These are phyloP conservation scores for Puntigrus tetrazona DNA, from an alignment of 2,113 vertebrate species.

Conservation along the genomic window DNA sequence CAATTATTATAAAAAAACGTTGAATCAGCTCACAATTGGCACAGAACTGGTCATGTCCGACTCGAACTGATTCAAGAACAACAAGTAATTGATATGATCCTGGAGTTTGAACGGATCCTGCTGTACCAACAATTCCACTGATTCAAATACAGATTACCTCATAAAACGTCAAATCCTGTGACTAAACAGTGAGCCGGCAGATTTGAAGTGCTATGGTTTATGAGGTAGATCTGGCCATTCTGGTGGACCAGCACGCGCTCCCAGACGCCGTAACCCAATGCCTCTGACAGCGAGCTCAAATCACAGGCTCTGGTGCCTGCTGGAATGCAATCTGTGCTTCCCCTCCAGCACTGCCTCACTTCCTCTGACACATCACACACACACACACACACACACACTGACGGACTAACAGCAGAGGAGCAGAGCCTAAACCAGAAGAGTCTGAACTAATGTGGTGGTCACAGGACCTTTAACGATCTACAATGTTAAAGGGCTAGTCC, in stretches of 20 bases:
- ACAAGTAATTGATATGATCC: background rate
- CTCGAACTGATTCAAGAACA: background rate
- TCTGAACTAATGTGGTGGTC: background rate
- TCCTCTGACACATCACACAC: constrained; percentile 61
- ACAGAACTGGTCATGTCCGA: background rate
- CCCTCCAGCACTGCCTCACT: constrained; percentile 63
- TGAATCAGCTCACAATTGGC: too few relatives aligned
- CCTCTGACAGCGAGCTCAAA: constrained; percentile 75
- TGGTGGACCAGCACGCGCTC: constrained; percentile 62
- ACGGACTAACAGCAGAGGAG: constrained; percentile 17
- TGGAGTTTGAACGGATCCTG: background rate
- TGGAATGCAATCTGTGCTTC: constrained; percentile 72
- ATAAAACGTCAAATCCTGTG: background rate
- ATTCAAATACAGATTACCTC: background rate
- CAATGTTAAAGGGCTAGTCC: too few relatives aligned
- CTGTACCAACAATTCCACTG: background rate
- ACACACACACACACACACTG: too few relatives aligned
- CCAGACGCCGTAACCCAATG: constrained; percentile 74
- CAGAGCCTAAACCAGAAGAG: background rate
- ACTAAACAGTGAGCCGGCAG: background rate
- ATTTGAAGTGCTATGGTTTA: background rate
- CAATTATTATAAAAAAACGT: too few relatives aligned
- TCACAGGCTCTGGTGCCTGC: constrained; percentile 71
- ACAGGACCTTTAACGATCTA: too few relatives aligned
- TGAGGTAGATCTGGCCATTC: background rate